A percentile compares a stretch with the other conserved stretches of the same genome.
Conservation (phyloP, 2,888 invertebrate genomes). For the Hypsopygia costalis region DNA sequence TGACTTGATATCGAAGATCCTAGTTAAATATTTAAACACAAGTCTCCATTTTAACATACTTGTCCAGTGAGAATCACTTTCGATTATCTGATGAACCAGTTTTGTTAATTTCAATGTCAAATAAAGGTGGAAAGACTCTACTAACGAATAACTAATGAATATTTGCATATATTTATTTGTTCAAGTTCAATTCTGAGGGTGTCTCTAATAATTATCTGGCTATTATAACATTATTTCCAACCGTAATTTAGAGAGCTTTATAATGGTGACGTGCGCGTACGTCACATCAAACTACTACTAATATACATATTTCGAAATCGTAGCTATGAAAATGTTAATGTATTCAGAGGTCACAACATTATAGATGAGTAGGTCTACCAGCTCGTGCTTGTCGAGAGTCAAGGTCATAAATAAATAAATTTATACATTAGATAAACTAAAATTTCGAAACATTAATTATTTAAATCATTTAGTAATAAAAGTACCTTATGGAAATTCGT, state of each 20-base stretch:
- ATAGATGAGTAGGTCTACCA: slow-evolving; percentile 22
- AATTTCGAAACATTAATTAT: not conserved
- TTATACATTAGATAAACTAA: not conserved
- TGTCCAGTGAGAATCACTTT: slow-evolving; percentile 48
- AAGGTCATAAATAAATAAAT: slow-evolving; percentile 28
- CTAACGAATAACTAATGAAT: slow-evolving; percentile 25
- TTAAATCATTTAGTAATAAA: not conserved
- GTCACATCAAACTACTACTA: slow-evolving; percentile 22
- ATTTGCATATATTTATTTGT: slow-evolving; percentile 23
- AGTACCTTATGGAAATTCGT: too few relatives aligned
- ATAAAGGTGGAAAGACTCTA: slow-evolving; percentile 48
- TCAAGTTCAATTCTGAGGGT: not conserved
- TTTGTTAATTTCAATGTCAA: slow-evolving; percentile 60
- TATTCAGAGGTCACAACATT: slow-evolving; percentile 43
- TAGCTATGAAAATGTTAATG: slow-evolving; percentile 45
- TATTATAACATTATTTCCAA: not conserved
- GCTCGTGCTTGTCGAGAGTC: slow-evolving; percentile 41
- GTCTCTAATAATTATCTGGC: not conserved
- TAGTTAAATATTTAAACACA: not conserved
- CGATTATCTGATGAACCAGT: slow-evolving; percentile 54
- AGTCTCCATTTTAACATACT: slow-evolving; percentile 34
- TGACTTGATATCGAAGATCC: not conserved
- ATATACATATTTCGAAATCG: slow-evolving; percentile 37
- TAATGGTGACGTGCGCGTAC: not conserved
- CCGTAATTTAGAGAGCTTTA: slow-evolving; percentile 1